Conservation (phyloP, 2,888 invertebrate species). For the Philonicus albiceps region DNA sequence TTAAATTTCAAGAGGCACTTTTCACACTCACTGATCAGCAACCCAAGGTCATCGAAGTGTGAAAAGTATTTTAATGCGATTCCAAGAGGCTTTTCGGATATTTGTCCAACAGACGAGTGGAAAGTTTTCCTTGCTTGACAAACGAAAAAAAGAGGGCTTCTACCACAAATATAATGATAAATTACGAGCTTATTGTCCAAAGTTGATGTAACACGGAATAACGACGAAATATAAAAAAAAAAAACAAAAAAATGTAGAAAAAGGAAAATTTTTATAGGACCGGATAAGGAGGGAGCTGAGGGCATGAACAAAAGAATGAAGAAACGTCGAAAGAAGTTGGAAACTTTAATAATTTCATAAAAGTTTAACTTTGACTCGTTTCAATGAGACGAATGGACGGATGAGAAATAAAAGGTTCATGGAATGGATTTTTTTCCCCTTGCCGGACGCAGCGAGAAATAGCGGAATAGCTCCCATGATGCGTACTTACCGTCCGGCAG, state of each 20-base stretch:
- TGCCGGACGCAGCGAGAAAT: neutral
- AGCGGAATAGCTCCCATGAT: conserved; percentile 5
- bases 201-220: conserved; percentile 36
- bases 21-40: neutral
- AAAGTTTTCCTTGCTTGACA: neutral
- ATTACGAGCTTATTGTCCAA: conserved; percentile 40
- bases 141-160: neutral
- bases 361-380: conserved; percentile 41
- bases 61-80: conserved; percentile 28
- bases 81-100: neutral
- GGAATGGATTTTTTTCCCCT: neutral
- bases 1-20: conserved; percentile 6
- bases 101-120: neutral
- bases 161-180: conserved; percentile 40
- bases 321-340: neutral
- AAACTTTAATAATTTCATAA: conserved; percentile 42
- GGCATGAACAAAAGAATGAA: neutral
- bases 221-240: neutral
- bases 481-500: neutral
- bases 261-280: neutral
- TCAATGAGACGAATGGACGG: neutral
- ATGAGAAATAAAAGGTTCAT: neutral
- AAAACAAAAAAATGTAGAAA: neutral
- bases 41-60: neutral
- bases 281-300: neutral